A percentile compares a stretch with the other conserved stretches of the same genome.
Evolutionary conservation across 2,888 invertebrate species (phyloP).

Genomic region (Caenorhabditis sp.): DNA sequence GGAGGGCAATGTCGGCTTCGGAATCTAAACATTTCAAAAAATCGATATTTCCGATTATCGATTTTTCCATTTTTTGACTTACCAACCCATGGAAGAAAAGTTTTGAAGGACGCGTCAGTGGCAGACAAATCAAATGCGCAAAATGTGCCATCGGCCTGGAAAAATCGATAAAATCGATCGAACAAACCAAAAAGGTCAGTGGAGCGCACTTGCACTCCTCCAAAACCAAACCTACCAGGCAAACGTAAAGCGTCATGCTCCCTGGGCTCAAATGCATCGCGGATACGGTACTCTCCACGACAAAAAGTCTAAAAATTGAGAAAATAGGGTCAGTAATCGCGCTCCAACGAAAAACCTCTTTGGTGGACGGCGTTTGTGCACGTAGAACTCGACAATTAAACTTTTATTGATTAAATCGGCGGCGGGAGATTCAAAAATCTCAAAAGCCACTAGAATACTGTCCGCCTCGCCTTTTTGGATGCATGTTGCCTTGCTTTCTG

Average conservation of each 20-base stretch:
- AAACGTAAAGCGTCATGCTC: constrained; percentile 34
- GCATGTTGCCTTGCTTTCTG: constrained; percentile 47
- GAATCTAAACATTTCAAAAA: too few relatives aligned
- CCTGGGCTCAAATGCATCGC: constrained; percentile 37
- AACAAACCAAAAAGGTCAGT: too few relatives aligned
- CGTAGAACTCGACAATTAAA: constrained; percentile 58
- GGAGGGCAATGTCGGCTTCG: constrained; percentile 50
- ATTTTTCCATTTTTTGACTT: too few relatives aligned
- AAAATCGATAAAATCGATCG: too few relatives aligned
- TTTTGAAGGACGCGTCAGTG: constrained; percentile 43
- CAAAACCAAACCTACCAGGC: constrained; percentile 34
- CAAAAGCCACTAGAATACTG: constrained; percentile 53
- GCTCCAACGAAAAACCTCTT: constrained; percentile 33
- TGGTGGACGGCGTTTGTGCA: constrained; percentile 56
- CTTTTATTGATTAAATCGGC: constrained; percentile 46
- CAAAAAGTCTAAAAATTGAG: constrained; percentile 51
- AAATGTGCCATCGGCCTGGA: constrained; percentile 55
- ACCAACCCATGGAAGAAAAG: constrained; percentile 59
- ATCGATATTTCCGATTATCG: too few relatives aligned
- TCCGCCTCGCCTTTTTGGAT: constrained; percentile 45
- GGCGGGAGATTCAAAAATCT: constrained; percentile 55
- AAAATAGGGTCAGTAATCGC: neutral
- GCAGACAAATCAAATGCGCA: constrained; percentile 54
- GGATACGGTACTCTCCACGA: constrained; percentile 47
- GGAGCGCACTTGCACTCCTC: neutral